These are phyloP conservation scores for Eptatretus burgeri DNA, from an alignment of 2,113 vertebrate species.

Conservation along the genomic window DNA sequence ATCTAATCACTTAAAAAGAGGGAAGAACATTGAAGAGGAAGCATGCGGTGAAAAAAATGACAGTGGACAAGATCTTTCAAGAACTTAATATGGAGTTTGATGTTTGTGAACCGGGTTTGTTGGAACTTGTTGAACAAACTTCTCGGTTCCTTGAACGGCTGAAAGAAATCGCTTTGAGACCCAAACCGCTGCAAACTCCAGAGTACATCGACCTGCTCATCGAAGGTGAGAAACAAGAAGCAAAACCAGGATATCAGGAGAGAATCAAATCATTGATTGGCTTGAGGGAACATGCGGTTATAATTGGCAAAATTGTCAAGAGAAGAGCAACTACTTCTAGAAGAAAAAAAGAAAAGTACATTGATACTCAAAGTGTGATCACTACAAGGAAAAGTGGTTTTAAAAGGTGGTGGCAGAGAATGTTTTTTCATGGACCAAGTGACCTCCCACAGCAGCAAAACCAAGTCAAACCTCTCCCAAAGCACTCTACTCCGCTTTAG, in stretches of 20 bases:
- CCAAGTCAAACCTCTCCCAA: too few relatives aligned
- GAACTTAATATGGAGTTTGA: slow-evolving; percentile 7
- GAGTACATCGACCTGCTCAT: slow-evolving; percentile 12
- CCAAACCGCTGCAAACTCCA: slow-evolving; percentile 10
- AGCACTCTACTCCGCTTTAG: too few relatives aligned
- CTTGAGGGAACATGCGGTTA: slow-evolving; percentile 4
- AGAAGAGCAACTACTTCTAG: not conserved
- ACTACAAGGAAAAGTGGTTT: too few relatives aligned
- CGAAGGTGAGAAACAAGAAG: slow-evolving; percentile 10
- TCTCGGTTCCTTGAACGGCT: slow-evolving; percentile 7
- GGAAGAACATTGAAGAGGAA: slow-evolving; percentile 10
- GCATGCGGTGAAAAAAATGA: slow-evolving; percentile 9
- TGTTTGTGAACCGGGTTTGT: not conserved
- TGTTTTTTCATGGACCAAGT: too few relatives aligned
- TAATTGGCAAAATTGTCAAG: slow-evolving; percentile 8
- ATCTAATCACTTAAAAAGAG: not conserved
- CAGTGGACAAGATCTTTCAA: not conserved
- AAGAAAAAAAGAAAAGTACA: not conserved
- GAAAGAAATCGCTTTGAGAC: slow-evolving; percentile 10
- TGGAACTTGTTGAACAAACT: not conserved
- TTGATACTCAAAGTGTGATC: too few relatives aligned
- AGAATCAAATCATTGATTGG: slow-evolving; percentile 9
- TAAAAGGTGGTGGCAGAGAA: too few relatives aligned
- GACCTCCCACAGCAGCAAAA: too few relatives aligned
- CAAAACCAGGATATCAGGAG: slow-evolving; percentile 6